Evolutionary conservation across 2,113 vertebrate genomes (phyloP).

Genomic region (Macaca mulatta): DNA sequence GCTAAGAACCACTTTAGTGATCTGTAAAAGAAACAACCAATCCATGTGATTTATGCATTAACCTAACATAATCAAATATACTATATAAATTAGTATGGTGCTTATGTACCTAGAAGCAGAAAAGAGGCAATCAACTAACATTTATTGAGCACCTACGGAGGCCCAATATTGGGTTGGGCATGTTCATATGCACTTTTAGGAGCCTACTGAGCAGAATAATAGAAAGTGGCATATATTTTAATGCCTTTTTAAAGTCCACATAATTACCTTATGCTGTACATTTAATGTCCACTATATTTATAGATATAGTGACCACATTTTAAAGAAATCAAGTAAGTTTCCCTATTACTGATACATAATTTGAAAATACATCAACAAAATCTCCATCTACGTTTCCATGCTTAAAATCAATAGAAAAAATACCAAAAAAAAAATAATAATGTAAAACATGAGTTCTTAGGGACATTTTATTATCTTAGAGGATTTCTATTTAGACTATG

Average conservation of each 20-base stretch:
- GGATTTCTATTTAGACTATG: background rate
- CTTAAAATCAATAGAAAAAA: background rate
- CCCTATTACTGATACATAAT: background rate
- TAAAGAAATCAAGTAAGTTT: background rate
- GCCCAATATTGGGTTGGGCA: background rate
- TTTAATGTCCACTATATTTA: background rate
- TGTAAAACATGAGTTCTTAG: background rate
- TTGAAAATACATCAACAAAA: background rate
- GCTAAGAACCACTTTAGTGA: slow-evolving; percentile 95
- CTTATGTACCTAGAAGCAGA: background rate
- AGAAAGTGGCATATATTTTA: background rate
- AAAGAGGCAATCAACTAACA: background rate
- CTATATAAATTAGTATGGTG: background rate
- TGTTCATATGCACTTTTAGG: accelerated
- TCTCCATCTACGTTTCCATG: background rate
- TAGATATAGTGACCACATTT: background rate
- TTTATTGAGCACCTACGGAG: background rate
- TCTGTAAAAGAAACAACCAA: slow-evolving; percentile 82
- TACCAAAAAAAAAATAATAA: background rate
- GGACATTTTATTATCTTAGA: background rate
- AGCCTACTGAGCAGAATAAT: background rate
- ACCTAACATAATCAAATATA: background rate
- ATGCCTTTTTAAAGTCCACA: background rate
- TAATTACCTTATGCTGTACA: background rate
- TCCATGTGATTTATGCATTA: background rate